A percentile compares a stretch with the other conserved stretches of the same genome.
Conservation (phyloP, 2,888 invertebrate species). For the Lasioglossum leucozonium region DNA sequence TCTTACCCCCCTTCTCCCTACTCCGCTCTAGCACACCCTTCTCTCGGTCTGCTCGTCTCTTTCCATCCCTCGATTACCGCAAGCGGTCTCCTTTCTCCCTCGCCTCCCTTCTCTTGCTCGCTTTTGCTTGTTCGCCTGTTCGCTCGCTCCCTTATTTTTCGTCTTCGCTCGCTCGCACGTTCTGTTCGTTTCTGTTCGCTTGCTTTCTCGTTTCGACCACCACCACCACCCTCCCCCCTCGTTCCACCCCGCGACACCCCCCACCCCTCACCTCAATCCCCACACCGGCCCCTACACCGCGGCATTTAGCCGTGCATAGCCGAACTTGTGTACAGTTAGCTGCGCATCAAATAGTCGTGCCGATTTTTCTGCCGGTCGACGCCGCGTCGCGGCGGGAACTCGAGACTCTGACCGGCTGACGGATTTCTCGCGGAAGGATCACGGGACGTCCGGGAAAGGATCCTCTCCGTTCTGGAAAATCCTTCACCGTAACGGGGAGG, state of each 20-base stretch:
- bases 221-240: background rate
- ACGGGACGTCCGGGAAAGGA: background rate
- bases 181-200: conserved; percentile 60
- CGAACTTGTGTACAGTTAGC: conserved; percentile 82
- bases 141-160: conserved; percentile 27
- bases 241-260: background rate
- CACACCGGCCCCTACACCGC: conserved; percentile 65
- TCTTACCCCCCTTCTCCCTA: conserved; percentile 33
- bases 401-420: background rate
- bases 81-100: conserved; percentile 11
- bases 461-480: background rate
- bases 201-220: conserved; percentile 11
- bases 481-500: background rate
- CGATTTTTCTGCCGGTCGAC: conserved; percentile 70
- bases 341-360: conserved; percentile 77
- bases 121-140: conserved; percentile 6
- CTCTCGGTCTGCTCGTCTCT: conserved; percentile 39
- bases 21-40: conserved; percentile 53
- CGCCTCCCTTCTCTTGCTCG: conserved; percentile 47
- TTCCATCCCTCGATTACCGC: conserved; percentile 22
- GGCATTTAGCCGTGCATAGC: conserved; percentile 80
- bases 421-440: conserved; percentile 9
- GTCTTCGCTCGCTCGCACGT: conserved; percentile 52
- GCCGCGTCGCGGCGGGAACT: background rate
- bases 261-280: background rate